Base-by-base conservation (phyloP, 2,113 vertebrate species). In the Centropristis striata region DNA sequence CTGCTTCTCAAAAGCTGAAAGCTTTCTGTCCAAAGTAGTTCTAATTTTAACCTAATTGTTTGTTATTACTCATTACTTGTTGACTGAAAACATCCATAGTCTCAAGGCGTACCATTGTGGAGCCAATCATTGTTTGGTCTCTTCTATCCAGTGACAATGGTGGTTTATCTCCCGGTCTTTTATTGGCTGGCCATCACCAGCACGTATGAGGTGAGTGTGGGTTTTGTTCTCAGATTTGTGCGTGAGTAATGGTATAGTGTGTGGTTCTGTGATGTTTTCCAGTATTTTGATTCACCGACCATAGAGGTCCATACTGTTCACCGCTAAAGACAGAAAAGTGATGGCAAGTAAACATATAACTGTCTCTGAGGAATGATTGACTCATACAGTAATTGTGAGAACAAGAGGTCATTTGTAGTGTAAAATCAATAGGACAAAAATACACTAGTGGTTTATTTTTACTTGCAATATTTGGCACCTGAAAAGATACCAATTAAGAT, bases 251-350 rank as follows among this genome's bases (percentile, higher is more conserved):
- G 12, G 13, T 42, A 13, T n/a, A 14, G 5, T 28, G 14, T 25
- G 4, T 53, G 50, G 23, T 8, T 53, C 14, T 0, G 14, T n/a
- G n/a, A n/a, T n/a, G 15, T 54, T 15, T 9, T 28, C 14, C 23
- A 28, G 25, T 27, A 16, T 8, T 25, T 16, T 32, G 32, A 28
- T 16, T 27, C 32, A 4, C 32, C 6, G 32, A 32, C 32, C 3
- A 32, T 6, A 32, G 32, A 32, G 32, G 32, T 32, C 32, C 32
- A 6, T 32, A n/a, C 32, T 4, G 4, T 32, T 32, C 75, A 93
- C 81, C 28, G 36, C 21, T 0, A 1, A 1, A 57, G 15, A 32
- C 54, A 57, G 9, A 16, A 8, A 14, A 15, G 32, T 15, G 16
- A 20, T 8, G 10, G 4, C 18, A 32, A 54, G 8, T n/a, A 49